A percentile compares a stretch with the other conserved stretches of the same genome.
phyloP scores from a whole-genome alignment of 37 sponge, comb jelly and placozoan genomes.

The Agelas oroides region DNA sequence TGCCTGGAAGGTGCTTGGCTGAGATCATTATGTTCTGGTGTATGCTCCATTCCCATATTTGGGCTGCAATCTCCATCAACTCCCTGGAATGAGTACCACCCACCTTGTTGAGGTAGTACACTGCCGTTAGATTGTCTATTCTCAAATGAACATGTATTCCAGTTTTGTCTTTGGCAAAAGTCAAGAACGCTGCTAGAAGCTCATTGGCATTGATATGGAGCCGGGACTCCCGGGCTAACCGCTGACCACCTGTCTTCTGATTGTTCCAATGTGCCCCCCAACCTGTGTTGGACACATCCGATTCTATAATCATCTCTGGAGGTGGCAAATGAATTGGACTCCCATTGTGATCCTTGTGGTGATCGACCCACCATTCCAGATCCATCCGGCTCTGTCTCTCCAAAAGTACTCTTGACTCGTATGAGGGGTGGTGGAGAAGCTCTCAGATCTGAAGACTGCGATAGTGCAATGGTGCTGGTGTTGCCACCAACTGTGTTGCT shows the following conservation, averaged over 20 bases:
- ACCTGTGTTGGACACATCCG: slow-evolving; percentile 51
- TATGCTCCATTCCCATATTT: slow-evolving; percentile 32
- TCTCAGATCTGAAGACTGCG: background rate
- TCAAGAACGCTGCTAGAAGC: slow-evolving; percentile 28
- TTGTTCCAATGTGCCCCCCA: slow-evolving; percentile 39
- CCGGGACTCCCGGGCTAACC: background rate
- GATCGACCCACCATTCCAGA: slow-evolving; percentile 41
- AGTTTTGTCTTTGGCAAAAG: background rate
- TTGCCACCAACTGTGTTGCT: slow-evolving; percentile 8
- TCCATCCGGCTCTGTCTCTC: background rate
- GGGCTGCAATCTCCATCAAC: background rate
- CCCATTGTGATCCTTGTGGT: slow-evolving; percentile 18
- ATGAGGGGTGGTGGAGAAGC: slow-evolving; percentile 15
- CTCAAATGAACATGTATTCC: background rate
- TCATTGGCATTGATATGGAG: slow-evolving; percentile 36
- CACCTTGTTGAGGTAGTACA: background rate
- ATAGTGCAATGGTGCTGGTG: slow-evolving; percentile 22
- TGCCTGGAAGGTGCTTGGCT: slow-evolving; percentile 43
- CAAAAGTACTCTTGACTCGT: background rate
- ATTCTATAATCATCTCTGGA: slow-evolving; percentile 33
- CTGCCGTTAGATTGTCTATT: slow-evolving; percentile 10
- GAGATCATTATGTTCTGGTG: background rate
- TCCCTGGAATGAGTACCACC: slow-evolving; percentile 2
- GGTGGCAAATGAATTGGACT: slow-evolving; percentile 1
- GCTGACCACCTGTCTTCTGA: no score